Evolutionary conservation across 2,888 invertebrate species (phyloP), one percentile per base, ranked within the genome.

Genomic region (Zygaena filipendulae): DNA sequence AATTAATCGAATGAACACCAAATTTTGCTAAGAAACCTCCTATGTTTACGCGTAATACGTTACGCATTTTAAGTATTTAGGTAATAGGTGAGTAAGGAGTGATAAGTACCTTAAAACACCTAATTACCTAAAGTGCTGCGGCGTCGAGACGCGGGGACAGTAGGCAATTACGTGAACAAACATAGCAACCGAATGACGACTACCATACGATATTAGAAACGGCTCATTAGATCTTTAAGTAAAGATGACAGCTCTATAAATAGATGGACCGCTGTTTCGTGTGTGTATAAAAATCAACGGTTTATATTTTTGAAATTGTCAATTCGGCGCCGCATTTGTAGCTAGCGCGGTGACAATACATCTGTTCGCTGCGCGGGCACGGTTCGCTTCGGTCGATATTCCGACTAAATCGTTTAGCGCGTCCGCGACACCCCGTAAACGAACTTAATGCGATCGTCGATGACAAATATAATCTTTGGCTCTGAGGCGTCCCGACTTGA

Each of bases 381-480:
- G n/a, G n/a, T n/a, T n/a, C n/a, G n/a, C n/a, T 16, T 45, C 49
- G 52, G 45, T 50, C 51, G 42, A 44, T 47, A 53, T 62, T 62
- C 59, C 48, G 52, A 47, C 57, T 55, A 59, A 67, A 67, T 63
- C 66, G 63, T 60, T 66, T 63, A 66, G 64, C 62, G 60, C 59
- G 47, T 63, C 58, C 51, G 44, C 57, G 54, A 64, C 66, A 59
- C 61, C 56, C 63, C 60, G 68, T 66, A 69, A 68, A 68, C 57
- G 66, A 55, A 58, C 66, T 56, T 63, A 63, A 70, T 69, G 66
- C 64, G 58, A 57, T 51, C 54, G 49, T 43, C 60, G 77, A 71
- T 74, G 77, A 79, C 77, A 77, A 68, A 75, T 74, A 74, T 75
- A 75, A 77, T 75, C 75, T 74, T 67, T 62, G n/a, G 56, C 64